Percentiles rank a stretch among this genome's conserved stretches.
Conservation (phyloP, 2,113 vertebrate genomes). For the Potamarius usumacintae region DNA sequence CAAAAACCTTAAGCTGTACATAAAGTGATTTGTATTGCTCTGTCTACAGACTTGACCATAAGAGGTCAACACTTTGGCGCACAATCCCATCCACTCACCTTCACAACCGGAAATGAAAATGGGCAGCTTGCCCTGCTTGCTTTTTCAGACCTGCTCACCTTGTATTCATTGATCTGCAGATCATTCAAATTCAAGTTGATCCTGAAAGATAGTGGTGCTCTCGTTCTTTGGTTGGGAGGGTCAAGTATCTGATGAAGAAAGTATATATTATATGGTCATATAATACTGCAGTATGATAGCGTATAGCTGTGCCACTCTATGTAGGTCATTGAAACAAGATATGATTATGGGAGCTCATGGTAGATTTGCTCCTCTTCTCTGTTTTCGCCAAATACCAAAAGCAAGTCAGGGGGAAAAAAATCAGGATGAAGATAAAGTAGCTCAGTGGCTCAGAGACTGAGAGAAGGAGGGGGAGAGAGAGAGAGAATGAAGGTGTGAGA, state of each 20-base stretch:
- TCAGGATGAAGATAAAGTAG: constrained; percentile 6
- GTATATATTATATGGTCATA: constrained; percentile 54
- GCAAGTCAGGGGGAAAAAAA: not conserved
- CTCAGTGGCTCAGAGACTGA: not conserved
- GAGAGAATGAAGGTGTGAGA: not conserved
- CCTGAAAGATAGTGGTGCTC: constrained; percentile 32
- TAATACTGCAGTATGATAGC: constrained; percentile 65
- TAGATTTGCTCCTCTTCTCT: constrained; percentile 41
- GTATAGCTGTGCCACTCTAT: constrained; percentile 59
- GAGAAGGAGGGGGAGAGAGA: not conserved
- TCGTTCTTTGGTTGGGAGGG: not conserved
- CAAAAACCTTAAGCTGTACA: not conserved
- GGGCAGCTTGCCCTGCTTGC: constrained; percentile 24
- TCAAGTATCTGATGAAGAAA: constrained; percentile 61
- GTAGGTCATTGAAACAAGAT: constrained; percentile 64
- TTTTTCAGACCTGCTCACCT: constrained; percentile 43
- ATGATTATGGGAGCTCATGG: constrained; percentile 55
- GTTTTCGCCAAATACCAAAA: not conserved
- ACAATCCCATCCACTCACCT: constrained; percentile 1
- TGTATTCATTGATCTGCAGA: constrained; percentile 36
- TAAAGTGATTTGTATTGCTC: constrained; percentile 5
- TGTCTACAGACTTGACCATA: not conserved
- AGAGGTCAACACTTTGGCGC: constrained; percentile 4
- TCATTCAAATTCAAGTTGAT: constrained; percentile 38
- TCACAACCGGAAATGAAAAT: constrained; percentile 16